Base-by-base conservation (phyloP, 2,797 vertebrate species). In the Pseudotriccus pelzelni region DNA sequence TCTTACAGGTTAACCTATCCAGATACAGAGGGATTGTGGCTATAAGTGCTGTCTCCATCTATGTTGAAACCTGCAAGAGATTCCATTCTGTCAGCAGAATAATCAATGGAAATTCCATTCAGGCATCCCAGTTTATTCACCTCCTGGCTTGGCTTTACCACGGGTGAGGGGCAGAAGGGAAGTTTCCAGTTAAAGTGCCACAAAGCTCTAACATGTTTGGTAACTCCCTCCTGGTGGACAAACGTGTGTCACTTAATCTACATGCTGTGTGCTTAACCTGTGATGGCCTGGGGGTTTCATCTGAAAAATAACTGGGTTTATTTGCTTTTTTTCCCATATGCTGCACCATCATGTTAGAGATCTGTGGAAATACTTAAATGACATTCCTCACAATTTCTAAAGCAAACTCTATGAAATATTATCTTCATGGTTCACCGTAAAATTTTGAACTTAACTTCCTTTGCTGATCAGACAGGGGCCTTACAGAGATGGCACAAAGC, bases 301-400 rank as follows among this genome's bases (percentile, higher is more conserved):
- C 52, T 87, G 81, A 88, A 84, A 82, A 81, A 79, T 62, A 50
- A 55, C 47, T 74, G 19, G 7, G 16, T 18, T 74, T 50, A 6
- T 36, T 69, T 70, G 53, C 41, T 6, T 4, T 60, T 80, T 72
- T 73, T 74, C 9, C 32, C 74, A 73, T 52, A 24, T 60, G 67
- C 32, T 74, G 17, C 30, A 67, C 30, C 90, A 79, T 63, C 55
- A 37, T 56, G 37, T 43, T 46, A 37, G 72, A 58, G 66, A 76
- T 79, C 85, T 93, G 85, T 83, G 58, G 50, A 95, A 93, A 24
- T 39, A 84, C 36, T 95, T 93, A 63, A 75, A 37, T 49, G 46
- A 36, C 10, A 28, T 68, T 80, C 60, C 64, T 87, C 30, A 50
- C 30, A 50, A 64, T 83, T 80, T 72, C 28, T 68, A 68, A 92